A percentile compares a stretch with the other conserved stretches of the same genome.
Conservation (phyloP, 2,888 invertebrate genomes). For the Neoaliturus tenellus region DNA sequence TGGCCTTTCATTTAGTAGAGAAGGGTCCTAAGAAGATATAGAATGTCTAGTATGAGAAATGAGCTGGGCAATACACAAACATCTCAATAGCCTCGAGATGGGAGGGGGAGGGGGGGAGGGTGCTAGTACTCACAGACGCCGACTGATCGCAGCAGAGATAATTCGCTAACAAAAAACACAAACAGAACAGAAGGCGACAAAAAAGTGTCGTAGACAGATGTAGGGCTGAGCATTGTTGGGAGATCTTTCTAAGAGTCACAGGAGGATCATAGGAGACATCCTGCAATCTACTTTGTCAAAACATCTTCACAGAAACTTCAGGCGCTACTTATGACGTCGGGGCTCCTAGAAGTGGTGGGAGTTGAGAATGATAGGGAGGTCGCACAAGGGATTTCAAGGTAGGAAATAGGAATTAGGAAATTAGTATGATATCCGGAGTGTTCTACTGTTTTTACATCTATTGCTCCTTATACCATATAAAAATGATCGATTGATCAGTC, state of each 20-base stretch:
- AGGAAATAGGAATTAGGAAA: too few species aligned
- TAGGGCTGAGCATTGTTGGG: not conserved
- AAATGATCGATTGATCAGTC: too few species aligned
- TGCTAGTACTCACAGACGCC: not conserved
- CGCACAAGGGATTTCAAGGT: too few species aligned
- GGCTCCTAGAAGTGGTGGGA: too few species aligned
- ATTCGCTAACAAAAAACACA: conserved; percentile 43
- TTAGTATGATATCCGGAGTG: too few species aligned
- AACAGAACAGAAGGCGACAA: conserved; percentile 33
- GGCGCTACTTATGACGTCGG: too few species aligned
- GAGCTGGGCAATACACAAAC: conserved; percentile 6
- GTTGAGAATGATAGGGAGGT: too few species aligned
- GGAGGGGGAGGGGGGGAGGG: not conserved
- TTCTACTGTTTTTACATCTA: too few species aligned
- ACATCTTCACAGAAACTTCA: not conserved
- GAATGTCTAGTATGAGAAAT: not conserved
- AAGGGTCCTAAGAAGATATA: not conserved
- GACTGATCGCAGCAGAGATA: conserved; percentile 40
- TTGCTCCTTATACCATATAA: too few species aligned
- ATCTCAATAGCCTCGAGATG: not conserved
- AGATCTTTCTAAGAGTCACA: conserved; percentile 1
- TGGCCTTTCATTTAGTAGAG: not conserved
- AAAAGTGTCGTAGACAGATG: conserved; percentile 29
- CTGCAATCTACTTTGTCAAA: conserved; percentile 20
- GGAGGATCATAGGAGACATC: not conserved